These are phyloP conservation scores for Drosophila affinis DNA, from an alignment of 2,888 invertebrate genomes.

Conservation along the genomic window DNA sequence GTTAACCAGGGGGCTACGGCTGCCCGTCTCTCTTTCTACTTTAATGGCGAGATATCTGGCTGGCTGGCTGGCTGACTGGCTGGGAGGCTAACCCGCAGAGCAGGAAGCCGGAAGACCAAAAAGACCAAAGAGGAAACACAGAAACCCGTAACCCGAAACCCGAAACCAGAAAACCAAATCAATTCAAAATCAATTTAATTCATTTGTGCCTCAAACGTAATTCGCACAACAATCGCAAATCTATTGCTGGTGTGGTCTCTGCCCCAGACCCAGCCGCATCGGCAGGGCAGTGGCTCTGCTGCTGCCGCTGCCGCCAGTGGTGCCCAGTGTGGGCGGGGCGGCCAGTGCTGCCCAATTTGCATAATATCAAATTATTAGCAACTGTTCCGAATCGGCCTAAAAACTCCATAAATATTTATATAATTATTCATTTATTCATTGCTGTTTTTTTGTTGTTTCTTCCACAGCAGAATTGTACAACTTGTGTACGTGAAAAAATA, in stretches of 20 bases:
- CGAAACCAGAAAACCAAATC: slow-evolving; percentile 43
- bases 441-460: not conserved
- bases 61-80: not conserved
- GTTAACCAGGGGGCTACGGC: not conserved
- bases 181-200: slow-evolving; percentile 52
- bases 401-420: slow-evolving; percentile 47
- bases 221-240: slow-evolving; percentile 18
- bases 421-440: slow-evolving; percentile 33
- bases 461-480: slow-evolving; percentile 19
- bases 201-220: slow-evolving; percentile 19
- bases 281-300: too few relatives aligned
- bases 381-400: slow-evolving; percentile 47
- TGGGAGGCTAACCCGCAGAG: not conserved
- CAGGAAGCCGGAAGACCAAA: slow-evolving; percentile 1
- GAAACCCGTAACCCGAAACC: slow-evolving; percentile 26
- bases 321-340: not conserved
- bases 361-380: slow-evolving; percentile 47
- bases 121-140: slow-evolving; percentile 23
- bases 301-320: not conserved
- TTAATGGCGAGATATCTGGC: not conserved
- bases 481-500: not conserved
- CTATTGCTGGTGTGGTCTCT: slow-evolving; percentile 6
- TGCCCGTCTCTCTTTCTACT: not conserved
- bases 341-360: slow-evolving; percentile 19
- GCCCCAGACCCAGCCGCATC: not conserved